A percentile compares a stretch with the other conserved stretches of the same genome.
phyloP scores from a whole-genome alignment of 2,888 invertebrate species.

The Calephelis perditalis region DNA sequence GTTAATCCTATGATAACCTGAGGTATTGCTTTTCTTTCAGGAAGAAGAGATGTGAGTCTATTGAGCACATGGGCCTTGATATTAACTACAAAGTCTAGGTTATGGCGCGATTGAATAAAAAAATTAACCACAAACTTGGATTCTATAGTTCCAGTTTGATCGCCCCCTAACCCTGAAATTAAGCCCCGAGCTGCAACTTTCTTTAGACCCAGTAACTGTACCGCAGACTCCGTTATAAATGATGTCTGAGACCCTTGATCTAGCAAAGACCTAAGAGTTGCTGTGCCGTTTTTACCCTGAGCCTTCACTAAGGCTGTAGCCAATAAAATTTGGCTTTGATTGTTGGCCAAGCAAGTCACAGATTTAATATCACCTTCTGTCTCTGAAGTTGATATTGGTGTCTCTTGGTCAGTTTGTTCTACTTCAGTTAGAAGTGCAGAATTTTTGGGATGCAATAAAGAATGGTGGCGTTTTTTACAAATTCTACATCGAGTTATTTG shows the following conservation, averaged over 20 bases:
- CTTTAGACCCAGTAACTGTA: slow-evolving; percentile 14
- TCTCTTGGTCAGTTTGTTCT: slow-evolving; percentile 2
- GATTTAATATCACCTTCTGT: neutral
- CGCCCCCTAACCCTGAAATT: slow-evolving; percentile 15
- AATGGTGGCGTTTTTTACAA: no score
- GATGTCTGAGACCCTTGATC: no score
- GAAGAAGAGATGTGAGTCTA: slow-evolving; percentile 7
- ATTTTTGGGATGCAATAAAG: no score
- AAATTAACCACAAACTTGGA: slow-evolving; percentile 7
- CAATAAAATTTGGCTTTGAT: slow-evolving; percentile 11
- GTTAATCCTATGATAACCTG: neutral
- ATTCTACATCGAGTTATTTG: slow-evolving; percentile 17
- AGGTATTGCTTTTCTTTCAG: neutral
- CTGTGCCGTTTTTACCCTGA: slow-evolving; percentile 20
- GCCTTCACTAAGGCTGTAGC: slow-evolving; percentile 20
- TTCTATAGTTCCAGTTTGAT: slow-evolving; percentile 7
- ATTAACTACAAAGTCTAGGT: no score
- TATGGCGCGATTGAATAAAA: no score
- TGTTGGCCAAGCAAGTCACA: slow-evolving; percentile 13
- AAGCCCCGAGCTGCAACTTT: neutral
- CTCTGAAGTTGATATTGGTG: neutral
- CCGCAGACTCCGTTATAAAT: slow-evolving; percentile 13
- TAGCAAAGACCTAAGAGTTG: slow-evolving; percentile 25
- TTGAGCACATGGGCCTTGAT: neutral
- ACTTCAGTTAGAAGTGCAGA: neutral